A percentile compares a stretch with the other conserved stretches of the same genome.
Evolutionary conservation across 2,797 vertebrate species (phyloP).

Genomic region (Cygnus olor): DNA sequence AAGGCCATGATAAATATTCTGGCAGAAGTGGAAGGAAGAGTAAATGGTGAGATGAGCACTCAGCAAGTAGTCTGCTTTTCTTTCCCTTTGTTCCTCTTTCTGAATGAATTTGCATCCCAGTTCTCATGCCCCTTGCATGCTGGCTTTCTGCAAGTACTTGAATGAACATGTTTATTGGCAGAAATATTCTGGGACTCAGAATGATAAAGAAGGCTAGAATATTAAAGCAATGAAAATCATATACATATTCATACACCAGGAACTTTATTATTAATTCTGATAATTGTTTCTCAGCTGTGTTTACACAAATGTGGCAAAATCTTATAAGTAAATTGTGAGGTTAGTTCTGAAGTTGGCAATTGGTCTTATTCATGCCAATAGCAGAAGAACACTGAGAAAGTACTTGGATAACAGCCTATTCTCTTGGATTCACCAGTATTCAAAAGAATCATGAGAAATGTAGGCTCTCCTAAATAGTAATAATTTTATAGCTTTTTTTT

Average conservation of each 20-base stretch:
- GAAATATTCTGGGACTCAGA: not conserved
- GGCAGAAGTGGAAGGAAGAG: not conserved
- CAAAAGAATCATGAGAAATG: not conserved
- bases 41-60: not conserved
- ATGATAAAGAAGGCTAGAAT: constrained; percentile 10
- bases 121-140: constrained; percentile 9
- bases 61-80: not conserved
- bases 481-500: not conserved
- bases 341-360: constrained; percentile 47
- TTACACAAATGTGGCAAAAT: constrained; percentile 8
- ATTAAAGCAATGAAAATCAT: constrained; percentile 38
- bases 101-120: not conserved
- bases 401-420: constrained; percentile 10
- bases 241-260: constrained; percentile 54
- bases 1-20: not conserved
- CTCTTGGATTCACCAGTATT: not conserved
- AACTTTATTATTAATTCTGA: constrained; percentile 59
- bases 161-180: constrained; percentile 60
- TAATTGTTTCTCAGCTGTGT: constrained; percentile 67
- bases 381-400: not conserved
- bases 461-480: not conserved
- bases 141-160: constrained; percentile 10
- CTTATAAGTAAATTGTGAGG: constrained; percentile 33
- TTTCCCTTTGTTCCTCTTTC: not conserved
- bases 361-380: constrained; percentile 4